Percentiles rank a stretch among this genome's conserved stretches.
Evolutionary conservation across 2,888 invertebrate species (phyloP).

Genomic region (Mesochorus sp.): DNA sequence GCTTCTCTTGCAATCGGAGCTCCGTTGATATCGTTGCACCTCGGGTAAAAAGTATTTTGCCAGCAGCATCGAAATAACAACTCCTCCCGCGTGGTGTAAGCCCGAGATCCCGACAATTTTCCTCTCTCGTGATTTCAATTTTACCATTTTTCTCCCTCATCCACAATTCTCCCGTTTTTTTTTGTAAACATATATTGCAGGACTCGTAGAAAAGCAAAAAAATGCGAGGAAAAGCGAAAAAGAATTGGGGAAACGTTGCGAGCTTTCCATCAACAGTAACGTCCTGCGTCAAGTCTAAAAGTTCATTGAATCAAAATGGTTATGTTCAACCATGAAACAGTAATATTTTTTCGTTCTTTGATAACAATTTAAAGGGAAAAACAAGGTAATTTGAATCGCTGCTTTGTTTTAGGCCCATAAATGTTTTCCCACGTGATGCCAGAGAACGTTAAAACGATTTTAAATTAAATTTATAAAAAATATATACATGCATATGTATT

Average conservation of each 20-base stretch:
- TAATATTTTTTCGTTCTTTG: slow-evolving; percentile 5
- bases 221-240: not conserved
- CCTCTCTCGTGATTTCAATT: slow-evolving; percentile 41
- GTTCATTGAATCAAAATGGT: slow-evolving; percentile 37
- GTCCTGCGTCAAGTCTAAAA: slow-evolving; percentile 19
- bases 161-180: not conserved
- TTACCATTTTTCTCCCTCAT: not conserved
- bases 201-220: not conserved
- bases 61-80: slow-evolving; percentile 32
- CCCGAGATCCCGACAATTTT: slow-evolving; percentile 31
- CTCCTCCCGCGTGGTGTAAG: slow-evolving; percentile 19
- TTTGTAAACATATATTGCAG: not conserved
- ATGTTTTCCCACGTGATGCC: too few relatives aligned
- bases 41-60: slow-evolving; percentile 19
- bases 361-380: too few relatives aligned
- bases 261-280: slow-evolving; percentile 23
- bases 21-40: slow-evolving; percentile 11
- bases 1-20: not conserved
- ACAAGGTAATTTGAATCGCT: too few relatives aligned
- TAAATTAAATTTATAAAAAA: too few relatives aligned
- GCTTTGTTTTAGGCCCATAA: too few relatives aligned
- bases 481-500: too few relatives aligned
- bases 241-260: slow-evolving; percentile 18
- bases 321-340: not conserved
- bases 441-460: not conserved